phyloP scores from a whole-genome alignment of 1,140 invertebrate genomes.

The Brachionus asplanchnoidis region DNA sequence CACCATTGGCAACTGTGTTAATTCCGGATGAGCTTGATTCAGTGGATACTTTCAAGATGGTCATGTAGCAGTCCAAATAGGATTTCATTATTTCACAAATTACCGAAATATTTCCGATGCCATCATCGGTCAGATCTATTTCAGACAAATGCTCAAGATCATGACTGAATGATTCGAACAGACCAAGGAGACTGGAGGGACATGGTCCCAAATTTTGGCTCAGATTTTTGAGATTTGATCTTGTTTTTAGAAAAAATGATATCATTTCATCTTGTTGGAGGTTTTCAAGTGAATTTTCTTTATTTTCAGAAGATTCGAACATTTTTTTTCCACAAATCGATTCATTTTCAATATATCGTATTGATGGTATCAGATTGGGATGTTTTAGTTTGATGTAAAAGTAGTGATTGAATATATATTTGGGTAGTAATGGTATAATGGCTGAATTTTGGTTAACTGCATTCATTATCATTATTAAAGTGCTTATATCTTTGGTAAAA shows the following conservation, averaged over 20 bases:
- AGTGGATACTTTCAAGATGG: neutral
- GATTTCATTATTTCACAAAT: conserved; percentile 28
- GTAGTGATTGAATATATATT: conserved; percentile 85
- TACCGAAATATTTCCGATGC: neutral
- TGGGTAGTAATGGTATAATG: conserved; percentile 83
- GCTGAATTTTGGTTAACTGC: conserved; percentile 81
- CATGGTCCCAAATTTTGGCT: neutral
- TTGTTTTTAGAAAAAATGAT: conserved; percentile 26
- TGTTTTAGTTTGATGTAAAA: conserved; percentile 86
- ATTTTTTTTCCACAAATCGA: neutral
- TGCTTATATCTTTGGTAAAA: conserved; percentile 68
- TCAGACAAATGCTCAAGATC: neutral
- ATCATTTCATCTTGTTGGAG: neutral
- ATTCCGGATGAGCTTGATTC: neutral
- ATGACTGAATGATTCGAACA: neutral
- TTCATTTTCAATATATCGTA: conserved; percentile 57
- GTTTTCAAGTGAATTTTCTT: neutral
- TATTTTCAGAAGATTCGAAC: neutral
- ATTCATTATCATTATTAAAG: conserved; percentile 88
- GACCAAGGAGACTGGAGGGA: neutral
- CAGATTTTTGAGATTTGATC: conserved; percentile 7
- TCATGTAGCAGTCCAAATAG: neutral
- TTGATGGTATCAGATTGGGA: conserved; percentile 78
- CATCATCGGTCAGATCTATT: neutral
- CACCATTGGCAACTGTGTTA: neutral